Percentiles rank a stretch among this genome's conserved stretches.
Conservation (phyloP, 35 echinoderm and acorn worm species). For the Acanthaster planci region DNA sequence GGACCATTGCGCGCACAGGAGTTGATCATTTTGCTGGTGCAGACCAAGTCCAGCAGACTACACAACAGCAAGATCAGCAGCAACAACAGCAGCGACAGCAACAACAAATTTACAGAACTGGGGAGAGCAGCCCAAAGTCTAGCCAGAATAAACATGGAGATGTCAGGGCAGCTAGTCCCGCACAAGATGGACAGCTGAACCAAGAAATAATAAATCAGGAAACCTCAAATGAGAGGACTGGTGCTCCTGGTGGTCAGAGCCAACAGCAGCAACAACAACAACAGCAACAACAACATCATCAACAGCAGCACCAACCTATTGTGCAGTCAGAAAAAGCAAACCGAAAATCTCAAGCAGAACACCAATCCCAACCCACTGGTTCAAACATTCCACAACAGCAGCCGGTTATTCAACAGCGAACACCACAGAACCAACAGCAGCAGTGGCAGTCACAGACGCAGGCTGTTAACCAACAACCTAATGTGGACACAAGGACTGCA, state of each 20-base stretch:
- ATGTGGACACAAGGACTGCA: not conserved
- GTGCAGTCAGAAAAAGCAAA: no score
- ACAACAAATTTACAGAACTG: conserved; percentile 9
- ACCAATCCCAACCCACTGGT: not conserved
- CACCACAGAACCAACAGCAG: not conserved
- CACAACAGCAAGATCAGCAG: not conserved
- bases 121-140: not conserved
- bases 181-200: not conserved
- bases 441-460: not conserved
- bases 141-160: no score
- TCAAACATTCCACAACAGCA: not conserved
- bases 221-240: not conserved
- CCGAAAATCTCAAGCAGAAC: not conserved
- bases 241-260: not conserved
- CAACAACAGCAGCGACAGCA: conserved; percentile 27
- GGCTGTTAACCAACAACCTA: not conserved
- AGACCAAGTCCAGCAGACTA: not conserved
- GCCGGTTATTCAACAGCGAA: not conserved
- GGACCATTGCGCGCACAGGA: not conserved
- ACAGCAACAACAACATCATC: not conserved
- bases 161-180: not conserved
- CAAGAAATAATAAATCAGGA: not conserved
- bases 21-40: not conserved
- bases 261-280: not conserved
- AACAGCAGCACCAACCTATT: not conserved